A percentile compares a stretch with the other conserved stretches of the same genome.
Evolutionary conservation across 1,140 invertebrate species (phyloP).

Genomic region (Solenopsis fugax): DNA sequence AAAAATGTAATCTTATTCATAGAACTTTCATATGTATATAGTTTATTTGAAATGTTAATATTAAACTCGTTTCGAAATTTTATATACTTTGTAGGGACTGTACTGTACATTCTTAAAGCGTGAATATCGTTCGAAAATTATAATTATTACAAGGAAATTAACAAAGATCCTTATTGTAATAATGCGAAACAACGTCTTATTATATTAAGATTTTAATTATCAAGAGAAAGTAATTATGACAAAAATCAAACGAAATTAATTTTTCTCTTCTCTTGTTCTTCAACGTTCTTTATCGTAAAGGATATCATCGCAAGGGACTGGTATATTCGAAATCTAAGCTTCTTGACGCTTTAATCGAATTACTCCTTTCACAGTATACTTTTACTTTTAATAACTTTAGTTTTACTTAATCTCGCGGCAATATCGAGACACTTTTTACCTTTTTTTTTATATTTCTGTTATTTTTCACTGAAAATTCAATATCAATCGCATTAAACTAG

Average conservation of each 20-base stretch:
- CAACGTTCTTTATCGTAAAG: background rate
- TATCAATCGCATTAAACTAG: background rate
- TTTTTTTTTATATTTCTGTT: background rate
- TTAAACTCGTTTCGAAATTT: too few relatives aligned
- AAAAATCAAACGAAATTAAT: background rate
- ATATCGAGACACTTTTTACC: slow-evolving; percentile 18
- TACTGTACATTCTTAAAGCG: background rate
- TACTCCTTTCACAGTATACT: background rate
- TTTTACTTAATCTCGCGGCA: background rate
- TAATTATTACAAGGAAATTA: slow-evolving; percentile 15
- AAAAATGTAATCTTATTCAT: too few relatives aligned
- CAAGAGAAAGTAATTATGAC: background rate
- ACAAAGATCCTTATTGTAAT: slow-evolving; percentile 4
- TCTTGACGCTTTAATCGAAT: background rate
- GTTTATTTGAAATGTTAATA: too few relatives aligned
- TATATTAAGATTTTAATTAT: background rate
- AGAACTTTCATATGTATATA: too few relatives aligned
- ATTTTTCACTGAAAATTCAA: slow-evolving; percentile 19
- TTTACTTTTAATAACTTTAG: background rate
- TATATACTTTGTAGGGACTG: too few relatives aligned
- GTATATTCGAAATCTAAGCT: background rate
- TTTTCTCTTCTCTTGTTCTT: background rate
- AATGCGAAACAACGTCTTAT: background rate
- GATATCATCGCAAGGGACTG: background rate
- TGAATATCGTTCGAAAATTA: background rate